These are phyloP conservation scores for Metalampra italica DNA, from an alignment of 2,888 invertebrate species.

Conservation along the genomic window DNA sequence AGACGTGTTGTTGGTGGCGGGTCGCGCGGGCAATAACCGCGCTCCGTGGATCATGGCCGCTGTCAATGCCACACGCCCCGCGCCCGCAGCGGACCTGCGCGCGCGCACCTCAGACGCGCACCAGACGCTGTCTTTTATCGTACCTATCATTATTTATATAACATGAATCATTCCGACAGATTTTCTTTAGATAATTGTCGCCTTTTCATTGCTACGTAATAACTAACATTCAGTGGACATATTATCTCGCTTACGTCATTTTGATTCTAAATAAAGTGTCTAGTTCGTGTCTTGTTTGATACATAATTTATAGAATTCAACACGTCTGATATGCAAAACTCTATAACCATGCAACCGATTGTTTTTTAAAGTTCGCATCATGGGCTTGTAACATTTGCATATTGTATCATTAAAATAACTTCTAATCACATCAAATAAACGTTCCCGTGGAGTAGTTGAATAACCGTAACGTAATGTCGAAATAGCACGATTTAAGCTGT, in stretches of 20 bases:
- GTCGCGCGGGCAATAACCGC: constrained; percentile 67
- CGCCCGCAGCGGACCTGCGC: constrained; percentile 18
- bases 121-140: constrained; percentile 42
- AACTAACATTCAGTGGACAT: no score
- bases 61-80: constrained; percentile 61
- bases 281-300: no score
- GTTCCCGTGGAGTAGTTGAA: no score
- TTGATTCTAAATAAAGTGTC: neutral
- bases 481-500: no score
- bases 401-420: no score
- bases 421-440: no score
- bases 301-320: no score
- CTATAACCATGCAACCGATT: no score
- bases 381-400: no score
- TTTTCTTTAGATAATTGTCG: constrained; percentile 23
- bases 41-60: constrained; percentile 62
- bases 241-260: neutral
- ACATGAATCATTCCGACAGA: constrained; percentile 39
- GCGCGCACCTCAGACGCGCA: constrained; percentile 13
- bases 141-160: constrained; percentile 16
- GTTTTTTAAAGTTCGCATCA: no score
- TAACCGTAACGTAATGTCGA: no score
- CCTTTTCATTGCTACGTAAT: neutral
- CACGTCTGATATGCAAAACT: no score
- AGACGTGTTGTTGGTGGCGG: constrained; percentile 26